phyloP scores from a whole-genome alignment of 2,888 invertebrate species.

The Fragum fragum region DNA sequence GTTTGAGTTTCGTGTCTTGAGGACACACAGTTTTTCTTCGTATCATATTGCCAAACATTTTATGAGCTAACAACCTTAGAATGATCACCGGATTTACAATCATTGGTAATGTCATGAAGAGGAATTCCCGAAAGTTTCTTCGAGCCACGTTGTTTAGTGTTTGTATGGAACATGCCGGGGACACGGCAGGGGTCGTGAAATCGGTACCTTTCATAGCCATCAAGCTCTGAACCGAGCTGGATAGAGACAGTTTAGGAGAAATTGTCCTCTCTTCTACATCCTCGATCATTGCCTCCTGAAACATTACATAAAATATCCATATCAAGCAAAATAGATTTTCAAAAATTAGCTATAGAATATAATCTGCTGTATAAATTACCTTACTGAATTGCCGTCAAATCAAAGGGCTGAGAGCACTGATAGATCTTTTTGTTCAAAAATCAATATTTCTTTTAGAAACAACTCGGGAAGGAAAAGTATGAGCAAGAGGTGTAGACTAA shows the following conservation, averaged over 20 bases:
- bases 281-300: slow-evolving; percentile 80
- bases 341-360: too few species aligned
- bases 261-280: slow-evolving; percentile 67
- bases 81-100: slow-evolving; percentile 89
- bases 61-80: slow-evolving; percentile 88
- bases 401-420: too few species aligned
- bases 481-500: too few species aligned
- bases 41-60: slow-evolving; percentile 88
- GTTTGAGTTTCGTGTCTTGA: slow-evolving; percentile 75
- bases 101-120: slow-evolving; percentile 87
- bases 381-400: too few species aligned
- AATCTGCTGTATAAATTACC: too few species aligned
- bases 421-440: too few species aligned
- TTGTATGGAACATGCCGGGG: slow-evolving; percentile 79
- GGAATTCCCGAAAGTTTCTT: slow-evolving; percentile 80
- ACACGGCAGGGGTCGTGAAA: slow-evolving; percentile 76
- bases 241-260: slow-evolving; percentile 74
- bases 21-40: slow-evolving; percentile 86
- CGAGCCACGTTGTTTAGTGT: slow-evolving; percentile 75
- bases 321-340: too few species aligned
- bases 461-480: too few species aligned
- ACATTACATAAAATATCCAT: slow-evolving; percentile 13
- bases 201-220: slow-evolving; percentile 47
- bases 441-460: too few species aligned
- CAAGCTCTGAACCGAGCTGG: slow-evolving; percentile 72